phyloP scores from a whole-genome alignment of 1,140 invertebrate genomes.

The Drosophila repleta region DNA sequence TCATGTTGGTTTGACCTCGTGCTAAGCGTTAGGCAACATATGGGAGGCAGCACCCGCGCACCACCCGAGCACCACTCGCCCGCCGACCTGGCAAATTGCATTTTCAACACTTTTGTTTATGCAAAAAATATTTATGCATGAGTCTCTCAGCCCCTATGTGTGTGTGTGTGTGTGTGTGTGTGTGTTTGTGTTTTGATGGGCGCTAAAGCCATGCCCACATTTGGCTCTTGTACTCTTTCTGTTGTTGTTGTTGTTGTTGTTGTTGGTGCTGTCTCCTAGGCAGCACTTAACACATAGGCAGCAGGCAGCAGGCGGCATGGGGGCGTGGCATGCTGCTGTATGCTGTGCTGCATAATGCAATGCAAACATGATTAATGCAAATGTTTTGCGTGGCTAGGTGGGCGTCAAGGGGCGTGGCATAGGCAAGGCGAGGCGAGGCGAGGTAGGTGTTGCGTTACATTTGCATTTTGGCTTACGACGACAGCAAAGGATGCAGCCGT shows the following conservation, averaged over 20 bases:
- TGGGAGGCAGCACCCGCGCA: not conserved
- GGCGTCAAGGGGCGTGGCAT: slow-evolving; percentile 4
- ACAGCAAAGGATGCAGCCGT: too few relatives aligned
- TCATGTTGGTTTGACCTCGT: slow-evolving; percentile 73
- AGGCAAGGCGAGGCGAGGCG: slow-evolving; percentile 1
- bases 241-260: not conserved
- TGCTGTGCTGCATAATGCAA: slow-evolving; percentile 78
- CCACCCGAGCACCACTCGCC: not conserved
- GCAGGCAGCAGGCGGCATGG: not conserved
- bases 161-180: slow-evolving; percentile 24
- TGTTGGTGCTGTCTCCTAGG: slow-evolving; percentile 6
- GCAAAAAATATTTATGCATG: slow-evolving; percentile 67
- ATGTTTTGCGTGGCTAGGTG: slow-evolving; percentile 78
- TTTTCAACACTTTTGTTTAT: slow-evolving; percentile 82
- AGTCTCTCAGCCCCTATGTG: slow-evolving; percentile 15
- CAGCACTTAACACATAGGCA: slow-evolving; percentile 33
- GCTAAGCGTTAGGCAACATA: slow-evolving; percentile 40
- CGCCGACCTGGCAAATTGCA: slow-evolving; percentile 62
- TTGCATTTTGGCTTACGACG: slow-evolving; percentile 74
- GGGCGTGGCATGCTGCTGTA: slow-evolving; percentile 26
- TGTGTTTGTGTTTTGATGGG: slow-evolving; percentile 44
- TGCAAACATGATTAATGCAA: slow-evolving; percentile 81
- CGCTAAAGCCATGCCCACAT: slow-evolving; percentile 53
- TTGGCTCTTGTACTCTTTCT: slow-evolving; percentile 30
- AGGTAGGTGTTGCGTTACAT: slow-evolving; percentile 73